These are phyloP conservation scores for Drosophila phalerata DNA, from an alignment of 2,888 invertebrate genomes.

Conservation along the genomic window DNA sequence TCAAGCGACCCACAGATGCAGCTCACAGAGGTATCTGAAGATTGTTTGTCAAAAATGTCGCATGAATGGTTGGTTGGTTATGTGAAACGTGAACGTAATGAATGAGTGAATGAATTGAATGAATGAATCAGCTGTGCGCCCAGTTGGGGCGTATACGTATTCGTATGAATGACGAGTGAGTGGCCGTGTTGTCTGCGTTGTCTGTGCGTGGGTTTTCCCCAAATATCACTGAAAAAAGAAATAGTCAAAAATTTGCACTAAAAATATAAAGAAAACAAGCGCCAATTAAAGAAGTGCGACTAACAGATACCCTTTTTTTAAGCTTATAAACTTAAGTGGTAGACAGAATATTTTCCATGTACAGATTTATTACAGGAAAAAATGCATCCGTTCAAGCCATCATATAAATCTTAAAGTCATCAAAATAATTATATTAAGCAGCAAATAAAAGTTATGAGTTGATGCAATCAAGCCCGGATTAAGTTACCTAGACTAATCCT, in stretches of 20 bases:
- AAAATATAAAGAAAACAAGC: constrained; percentile 14
- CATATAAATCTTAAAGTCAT: too few relatives aligned
- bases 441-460: too few relatives aligned
- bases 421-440: too few relatives aligned
- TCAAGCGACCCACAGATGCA: constrained; percentile 36
- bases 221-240: constrained; percentile 14
- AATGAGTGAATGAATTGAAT: constrained; percentile 36
- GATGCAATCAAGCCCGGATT: too few relatives aligned
- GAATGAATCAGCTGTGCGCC: constrained; percentile 44
- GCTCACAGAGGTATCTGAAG: constrained; percentile 26
- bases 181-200: constrained; percentile 54
- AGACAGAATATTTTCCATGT: too few relatives aligned
- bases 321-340: too few relatives aligned
- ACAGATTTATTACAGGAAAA: too few relatives aligned
- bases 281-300: constrained; percentile 1
- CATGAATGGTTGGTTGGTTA: constrained; percentile 48
- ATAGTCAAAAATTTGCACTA: constrained; percentile 40
- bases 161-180: constrained; percentile 55
- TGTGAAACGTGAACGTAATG: constrained; percentile 51
- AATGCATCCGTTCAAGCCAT: too few relatives aligned
- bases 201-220: constrained; percentile 50
- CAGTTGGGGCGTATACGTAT: constrained; percentile 40
- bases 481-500: too few relatives aligned
- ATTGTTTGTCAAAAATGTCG: constrained; percentile 75
- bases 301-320: constrained; percentile 25